These are phyloP conservation scores for Otocyon megalotis DNA, from an alignment of 2,113 vertebrate genomes.

Conservation along the genomic window DNA sequence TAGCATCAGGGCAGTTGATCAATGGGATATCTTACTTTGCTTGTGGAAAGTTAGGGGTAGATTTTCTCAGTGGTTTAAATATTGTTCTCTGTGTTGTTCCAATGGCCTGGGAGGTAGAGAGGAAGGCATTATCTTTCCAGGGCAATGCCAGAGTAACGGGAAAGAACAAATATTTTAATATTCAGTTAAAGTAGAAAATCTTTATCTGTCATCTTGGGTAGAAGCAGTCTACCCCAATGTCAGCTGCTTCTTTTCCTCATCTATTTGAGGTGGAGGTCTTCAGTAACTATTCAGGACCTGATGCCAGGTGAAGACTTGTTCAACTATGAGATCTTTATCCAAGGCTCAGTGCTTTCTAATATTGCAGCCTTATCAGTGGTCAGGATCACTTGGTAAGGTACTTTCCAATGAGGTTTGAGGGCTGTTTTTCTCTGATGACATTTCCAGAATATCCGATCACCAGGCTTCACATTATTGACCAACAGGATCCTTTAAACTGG, in stretches of 20 bases:
- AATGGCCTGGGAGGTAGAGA: neutral
- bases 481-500: neutral
- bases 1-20: neutral
- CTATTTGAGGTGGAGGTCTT: neutral
- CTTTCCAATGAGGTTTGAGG: neutral
- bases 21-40: neutral
- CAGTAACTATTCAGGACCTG: neutral
- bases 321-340: neutral
- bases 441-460: neutral
- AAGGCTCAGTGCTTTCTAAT: neutral
- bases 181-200: neutral
- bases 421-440: neutral
- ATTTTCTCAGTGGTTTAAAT: no score
- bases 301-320: neutral
- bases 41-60: neutral
- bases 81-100: no score
- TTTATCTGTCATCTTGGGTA: neutral
- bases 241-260: neutral
- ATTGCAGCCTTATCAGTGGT: neutral
- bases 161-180: neutral
- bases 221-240: neutral
- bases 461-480: neutral
- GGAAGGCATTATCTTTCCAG: neutral
- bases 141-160: neutral
- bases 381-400: neutral